phyloP scores from a whole-genome alignment of 2,797 vertebrate genomes.

The Tarsius wallacei region DNA sequence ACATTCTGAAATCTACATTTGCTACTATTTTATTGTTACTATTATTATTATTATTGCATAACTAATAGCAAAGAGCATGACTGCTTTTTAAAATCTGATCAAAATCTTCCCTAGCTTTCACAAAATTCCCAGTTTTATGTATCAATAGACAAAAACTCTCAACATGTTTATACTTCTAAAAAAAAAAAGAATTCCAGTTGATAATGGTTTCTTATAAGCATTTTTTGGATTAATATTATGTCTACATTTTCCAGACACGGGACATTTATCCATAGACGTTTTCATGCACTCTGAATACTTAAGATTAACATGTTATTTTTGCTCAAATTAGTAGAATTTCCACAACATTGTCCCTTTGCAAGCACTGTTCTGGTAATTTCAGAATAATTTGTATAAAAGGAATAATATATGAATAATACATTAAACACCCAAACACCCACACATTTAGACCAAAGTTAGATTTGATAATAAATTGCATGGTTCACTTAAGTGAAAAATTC shows the following conservation, averaged over 20 bases:
- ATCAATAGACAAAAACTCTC: background rate
- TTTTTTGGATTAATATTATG: background rate
- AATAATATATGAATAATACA: background rate
- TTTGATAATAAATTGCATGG: background rate
- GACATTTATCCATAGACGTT: background rate
- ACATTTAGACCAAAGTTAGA: background rate
- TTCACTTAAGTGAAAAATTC: constrained; percentile 4
- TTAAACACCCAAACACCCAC: background rate
- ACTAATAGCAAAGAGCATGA: background rate
- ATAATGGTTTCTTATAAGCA: background rate
- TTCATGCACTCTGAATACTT: background rate
- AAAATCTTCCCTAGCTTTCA: background rate
- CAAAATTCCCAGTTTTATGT: background rate
- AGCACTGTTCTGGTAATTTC: background rate
- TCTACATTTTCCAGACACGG: background rate
- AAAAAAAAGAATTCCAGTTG: background rate
- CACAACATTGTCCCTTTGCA: background rate
- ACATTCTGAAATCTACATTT: background rate
- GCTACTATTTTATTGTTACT: background rate
- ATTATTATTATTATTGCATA: background rate
- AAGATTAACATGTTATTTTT: constrained; percentile 35
- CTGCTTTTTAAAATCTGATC: background rate
- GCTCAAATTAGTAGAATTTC: background rate
- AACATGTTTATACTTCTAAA: background rate
- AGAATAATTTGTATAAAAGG: constrained; percentile 18